Percentiles rank a stretch among this genome's conserved stretches.
Conservation (phyloP, 1,140 invertebrate genomes). For the Drosophila repletoides region DNA sequence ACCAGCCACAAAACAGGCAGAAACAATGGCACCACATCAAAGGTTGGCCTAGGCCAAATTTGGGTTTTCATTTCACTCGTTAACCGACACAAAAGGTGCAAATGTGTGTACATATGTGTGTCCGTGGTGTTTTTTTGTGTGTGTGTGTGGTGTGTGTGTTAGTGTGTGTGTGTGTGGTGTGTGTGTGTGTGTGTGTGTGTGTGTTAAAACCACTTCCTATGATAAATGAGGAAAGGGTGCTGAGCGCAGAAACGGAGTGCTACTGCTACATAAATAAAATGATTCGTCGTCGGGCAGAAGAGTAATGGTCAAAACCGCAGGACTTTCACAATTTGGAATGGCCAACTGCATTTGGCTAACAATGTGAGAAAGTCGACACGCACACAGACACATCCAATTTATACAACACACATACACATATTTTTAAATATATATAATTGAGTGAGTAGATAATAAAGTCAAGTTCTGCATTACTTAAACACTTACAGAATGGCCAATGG, state of each 20-base stretch:
- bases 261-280: conserved; percentile 53
- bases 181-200: conserved; percentile 45
- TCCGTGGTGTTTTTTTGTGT: no score
- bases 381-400: not conserved
- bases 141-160: no score
- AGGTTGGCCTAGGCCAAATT: conserved; percentile 32
- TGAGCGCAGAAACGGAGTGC: conserved; percentile 1
- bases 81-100: conserved; percentile 54
- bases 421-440: no score
- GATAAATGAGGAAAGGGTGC: conserved; percentile 34
- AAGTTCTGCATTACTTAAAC: not conserved
- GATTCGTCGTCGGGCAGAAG: conserved; percentile 13
- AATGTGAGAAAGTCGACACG: conserved; percentile 27
- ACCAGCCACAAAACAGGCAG: not conserved
- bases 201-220: conserved; percentile 33
- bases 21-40: conserved; percentile 64
- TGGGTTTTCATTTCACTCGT: conserved; percentile 16
- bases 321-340: not conserved
- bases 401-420: conserved; percentile 24
- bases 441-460: not conserved
- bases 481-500: no score
- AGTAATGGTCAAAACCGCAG: conserved; percentile 32
- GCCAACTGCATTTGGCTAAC: conserved; percentile 21
- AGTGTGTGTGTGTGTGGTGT: conserved; percentile 44
- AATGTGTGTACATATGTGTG: conserved; percentile 45